Evolutionary conservation across 1,140 invertebrate genomes (phyloP), one percentile per base, ranked within the genome.

Genomic region (Aplysia californica): DNA sequence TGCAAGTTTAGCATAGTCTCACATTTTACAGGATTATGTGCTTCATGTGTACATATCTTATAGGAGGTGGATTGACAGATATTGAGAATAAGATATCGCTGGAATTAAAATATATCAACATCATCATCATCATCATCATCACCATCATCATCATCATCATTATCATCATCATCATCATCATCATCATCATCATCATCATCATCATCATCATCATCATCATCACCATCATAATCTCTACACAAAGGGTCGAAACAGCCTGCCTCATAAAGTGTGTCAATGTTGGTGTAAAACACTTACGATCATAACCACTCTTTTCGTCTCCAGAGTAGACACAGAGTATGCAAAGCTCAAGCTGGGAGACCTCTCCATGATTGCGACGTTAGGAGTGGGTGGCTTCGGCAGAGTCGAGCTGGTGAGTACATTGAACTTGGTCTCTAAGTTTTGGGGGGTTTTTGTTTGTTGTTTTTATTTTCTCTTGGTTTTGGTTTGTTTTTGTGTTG

Each of bases 331-430:
- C 58, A 61, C 68, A 3, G 66, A 69, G 41, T 70, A 41, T 26
- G 36, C 75, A 4, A 64, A 64, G 38, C 56, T 90, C 50, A 91
- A 94, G 83, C 91, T 99, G 4, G 93, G 93, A 39, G 96, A 99
- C 90, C 91, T 99, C 0, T 93, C 95, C 69, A 93, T 96, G 18
- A 92, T 99, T 64, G 95, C 96, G 0, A 99, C 97, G 0, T 90
- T 99, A 1, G 98, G 98, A 38, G 96, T 99, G 29, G 98, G 98
- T 44, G 98, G 98, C 18, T 99, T 99, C 88, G 98, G 98, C 35
- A 92, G 97, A 50, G 98, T 99, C 0, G 98, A 99, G 90, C 91
- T 99, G 78, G 97, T 99, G 76, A 84, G 82, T n/a, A n/a, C n/a
- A n/a, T n/a, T n/a, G n/a, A n/a, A n/a, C n/a, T n/a, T n/a, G n/a